Evolutionary conservation across 1,140 invertebrate species (phyloP).

Genomic region (Nymphalis io): DNA sequence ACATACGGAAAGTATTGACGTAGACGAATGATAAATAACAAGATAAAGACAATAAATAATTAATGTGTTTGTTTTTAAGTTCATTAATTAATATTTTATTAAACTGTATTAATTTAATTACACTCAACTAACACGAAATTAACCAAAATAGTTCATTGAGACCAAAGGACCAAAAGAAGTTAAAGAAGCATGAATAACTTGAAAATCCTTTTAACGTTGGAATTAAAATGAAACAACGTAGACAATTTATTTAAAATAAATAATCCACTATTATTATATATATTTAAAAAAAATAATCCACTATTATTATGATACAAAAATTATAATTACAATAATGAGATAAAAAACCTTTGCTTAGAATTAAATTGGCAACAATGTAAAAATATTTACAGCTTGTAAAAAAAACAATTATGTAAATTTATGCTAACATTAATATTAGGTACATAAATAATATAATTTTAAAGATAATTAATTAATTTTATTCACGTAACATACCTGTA

Average conservation of each 20-base stretch:
- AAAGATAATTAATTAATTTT: background rate
- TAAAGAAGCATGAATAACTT: background rate
- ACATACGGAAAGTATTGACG: background rate
- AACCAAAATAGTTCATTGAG: too few species aligned
- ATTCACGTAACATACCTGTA: conserved; percentile 1
- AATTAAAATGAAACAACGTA: background rate
- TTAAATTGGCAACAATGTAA: too few species aligned
- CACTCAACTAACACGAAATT: too few species aligned
- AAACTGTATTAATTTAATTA: too few species aligned
- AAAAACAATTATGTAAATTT: background rate
- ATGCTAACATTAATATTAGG: background rate
- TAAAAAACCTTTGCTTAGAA: too few species aligned
- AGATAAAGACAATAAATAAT: background rate
- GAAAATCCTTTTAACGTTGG: background rate
- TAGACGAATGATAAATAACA: background rate
- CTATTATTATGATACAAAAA: too few species aligned
- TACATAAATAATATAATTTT: background rate
- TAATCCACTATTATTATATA: too few species aligned
- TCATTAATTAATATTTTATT: background rate
- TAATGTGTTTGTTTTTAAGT: background rate
- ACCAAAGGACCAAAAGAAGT: too few species aligned
- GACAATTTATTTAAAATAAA: background rate
- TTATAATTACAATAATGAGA: too few species aligned
- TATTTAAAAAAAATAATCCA: too few species aligned
- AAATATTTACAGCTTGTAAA: too few species aligned